These are phyloP conservation scores for Archilochus colubris DNA, from an alignment of 2,113 vertebrate species.

Conservation along the genomic window DNA sequence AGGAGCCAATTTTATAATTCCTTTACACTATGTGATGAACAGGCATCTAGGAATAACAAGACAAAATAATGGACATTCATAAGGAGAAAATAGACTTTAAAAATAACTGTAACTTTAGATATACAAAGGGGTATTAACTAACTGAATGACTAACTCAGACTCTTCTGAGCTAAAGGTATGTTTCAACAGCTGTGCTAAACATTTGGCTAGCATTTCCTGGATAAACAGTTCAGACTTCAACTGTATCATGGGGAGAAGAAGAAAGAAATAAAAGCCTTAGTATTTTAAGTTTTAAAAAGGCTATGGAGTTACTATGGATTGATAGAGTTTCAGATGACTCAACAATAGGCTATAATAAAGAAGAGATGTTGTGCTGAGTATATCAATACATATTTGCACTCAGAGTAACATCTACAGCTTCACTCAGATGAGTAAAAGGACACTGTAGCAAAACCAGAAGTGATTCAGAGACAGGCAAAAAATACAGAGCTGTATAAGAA, in stretches of 20 bases:
- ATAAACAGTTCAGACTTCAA: slow-evolving; percentile 16
- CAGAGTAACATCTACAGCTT: not conserved
- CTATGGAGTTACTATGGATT: not conserved
- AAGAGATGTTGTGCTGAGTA: not conserved
- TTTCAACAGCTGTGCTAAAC: slow-evolving; percentile 51
- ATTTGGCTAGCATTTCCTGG: not conserved
- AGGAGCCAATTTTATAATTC: slow-evolving; percentile 17
- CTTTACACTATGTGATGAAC: not conserved
- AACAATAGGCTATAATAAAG: not conserved
- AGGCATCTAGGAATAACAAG: not conserved
- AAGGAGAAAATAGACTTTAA: slow-evolving; percentile 6
- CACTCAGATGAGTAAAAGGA: not conserved
- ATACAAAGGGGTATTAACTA: slow-evolving; percentile 21
- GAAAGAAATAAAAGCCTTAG: not conserved
- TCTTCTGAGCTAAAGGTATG: slow-evolving; percentile 19
- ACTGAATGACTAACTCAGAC: not conserved
- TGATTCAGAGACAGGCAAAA: not conserved
- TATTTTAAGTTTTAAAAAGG: not conserved
- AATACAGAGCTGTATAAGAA: not conserved
- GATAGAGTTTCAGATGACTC: not conserved
- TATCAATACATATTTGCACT: not conserved
- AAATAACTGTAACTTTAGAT: slow-evolving; percentile 41
- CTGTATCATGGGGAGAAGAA: not conserved
- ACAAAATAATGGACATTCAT: slow-evolving; percentile 42
- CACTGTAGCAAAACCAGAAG: not conserved